Conservation (phyloP, 2,888 invertebrate genomes). For the Drosophila vallismaia region DNA sequence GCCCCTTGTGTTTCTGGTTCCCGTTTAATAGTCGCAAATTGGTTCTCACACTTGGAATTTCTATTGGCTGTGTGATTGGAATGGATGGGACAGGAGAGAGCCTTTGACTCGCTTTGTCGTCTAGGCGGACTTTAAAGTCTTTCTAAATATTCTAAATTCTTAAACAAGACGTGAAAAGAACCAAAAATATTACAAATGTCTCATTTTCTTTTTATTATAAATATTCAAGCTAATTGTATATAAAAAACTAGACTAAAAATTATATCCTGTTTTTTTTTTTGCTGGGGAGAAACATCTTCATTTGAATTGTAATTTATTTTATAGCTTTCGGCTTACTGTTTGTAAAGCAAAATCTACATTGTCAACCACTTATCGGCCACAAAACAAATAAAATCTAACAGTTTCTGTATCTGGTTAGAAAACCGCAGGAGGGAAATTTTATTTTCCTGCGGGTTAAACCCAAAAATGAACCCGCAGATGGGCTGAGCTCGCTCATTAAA, state of each 20-base stretch:
- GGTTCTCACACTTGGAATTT: constrained; percentile 68
- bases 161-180: background rate
- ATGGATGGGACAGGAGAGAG: constrained; percentile 1
- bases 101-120: constrained; percentile 30
- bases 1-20: constrained; percentile 60
- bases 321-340: constrained; percentile 7
- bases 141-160: background rate
- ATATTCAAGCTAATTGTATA: too few relatives aligned
- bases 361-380: constrained; percentile 74
- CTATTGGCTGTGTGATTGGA: constrained; percentile 50
- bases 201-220: too few relatives aligned
- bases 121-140: background rate
- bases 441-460: constrained; percentile 36
- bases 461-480: constrained; percentile 46
- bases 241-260: too few relatives aligned
- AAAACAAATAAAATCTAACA: constrained; percentile 74
- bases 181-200: too few relatives aligned
- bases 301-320: constrained; percentile 16
- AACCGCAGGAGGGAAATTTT: constrained; percentile 38
- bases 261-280: background rate
- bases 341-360: constrained; percentile 42
- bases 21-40: constrained; percentile 76
- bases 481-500: constrained; percentile 64
- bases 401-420: constrained; percentile 28
- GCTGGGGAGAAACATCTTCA: background rate